Evolutionary conservation across 2,113 vertebrate species (phyloP).

Genomic region (Silurus asotus): DNA sequence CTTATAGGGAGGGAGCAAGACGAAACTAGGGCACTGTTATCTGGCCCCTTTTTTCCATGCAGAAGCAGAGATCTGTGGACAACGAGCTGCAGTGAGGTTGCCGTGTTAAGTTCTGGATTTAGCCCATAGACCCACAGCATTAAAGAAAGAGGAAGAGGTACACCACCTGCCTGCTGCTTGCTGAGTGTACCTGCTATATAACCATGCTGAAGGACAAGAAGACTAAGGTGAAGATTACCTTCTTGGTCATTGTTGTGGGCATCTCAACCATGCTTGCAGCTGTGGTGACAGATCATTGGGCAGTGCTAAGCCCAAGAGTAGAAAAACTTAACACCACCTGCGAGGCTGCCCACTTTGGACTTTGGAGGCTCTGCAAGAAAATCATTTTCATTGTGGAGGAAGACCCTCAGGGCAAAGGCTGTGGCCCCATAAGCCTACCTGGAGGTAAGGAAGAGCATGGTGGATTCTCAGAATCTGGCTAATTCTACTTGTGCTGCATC

Average conservation of each 20-base stretch:
- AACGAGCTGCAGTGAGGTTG: conserved; percentile 48
- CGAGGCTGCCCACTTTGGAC: conserved; percentile 89
- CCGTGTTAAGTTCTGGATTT: conserved; percentile 2
- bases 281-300: conserved; percentile 93
- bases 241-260: conserved; percentile 82
- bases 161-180: not conserved
- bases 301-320: conserved; percentile 85
- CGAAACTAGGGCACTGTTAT: conserved; percentile 77
- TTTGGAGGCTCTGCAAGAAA: conserved; percentile 93
- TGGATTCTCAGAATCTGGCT: not conserved
- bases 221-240: conserved; percentile 85
- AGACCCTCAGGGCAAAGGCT: conserved; percentile 74
- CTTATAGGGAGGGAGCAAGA: conserved; percentile 65
- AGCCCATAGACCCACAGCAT: not conserved
- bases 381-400: conserved; percentile 71
- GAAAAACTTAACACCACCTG: conserved; percentile 80
- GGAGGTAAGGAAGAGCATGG: conserved; percentile 78
- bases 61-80: conserved; percentile 59
- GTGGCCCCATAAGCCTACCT: conserved; percentile 82
- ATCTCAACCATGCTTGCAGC: conserved; percentile 82
- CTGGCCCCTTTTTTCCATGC: conserved; percentile 68
- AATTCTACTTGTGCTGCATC: not conserved
- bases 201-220: conserved; percentile 81
- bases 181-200: not conserved
- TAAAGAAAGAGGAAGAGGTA: not conserved